These are phyloP conservation scores for Lepilemur ruficaudatus DNA, from an alignment of 2,797 vertebrate genomes.

Conservation along the genomic window DNA sequence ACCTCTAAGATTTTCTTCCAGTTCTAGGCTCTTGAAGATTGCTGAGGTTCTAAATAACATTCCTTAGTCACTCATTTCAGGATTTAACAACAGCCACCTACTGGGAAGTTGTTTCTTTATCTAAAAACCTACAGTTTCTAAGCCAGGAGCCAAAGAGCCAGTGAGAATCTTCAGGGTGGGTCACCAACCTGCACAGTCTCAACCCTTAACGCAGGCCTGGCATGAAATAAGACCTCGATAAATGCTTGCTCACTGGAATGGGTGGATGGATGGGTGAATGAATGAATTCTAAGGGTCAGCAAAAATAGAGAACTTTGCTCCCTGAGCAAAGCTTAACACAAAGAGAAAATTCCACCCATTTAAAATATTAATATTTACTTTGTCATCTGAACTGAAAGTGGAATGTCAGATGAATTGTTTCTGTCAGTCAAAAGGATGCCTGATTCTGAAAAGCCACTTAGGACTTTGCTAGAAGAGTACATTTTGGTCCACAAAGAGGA, in stretches of 20 bases:
- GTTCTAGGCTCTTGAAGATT: not conserved
- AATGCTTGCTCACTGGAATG: not conserved
- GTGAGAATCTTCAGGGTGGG: not conserved
- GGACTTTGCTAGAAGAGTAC: not conserved
- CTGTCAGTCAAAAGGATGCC: not conserved
- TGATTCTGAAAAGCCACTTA: not conserved
- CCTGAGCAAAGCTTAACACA: not conserved
- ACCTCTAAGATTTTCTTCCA: not conserved
- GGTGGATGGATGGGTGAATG: not conserved
- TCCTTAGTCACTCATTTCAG: not conserved
- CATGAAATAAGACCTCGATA: not conserved
- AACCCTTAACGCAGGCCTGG: not conserved
- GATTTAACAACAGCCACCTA: not conserved
- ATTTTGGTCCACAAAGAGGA: not conserved
- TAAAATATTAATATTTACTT: constrained; percentile 29
- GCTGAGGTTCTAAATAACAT: not conserved
- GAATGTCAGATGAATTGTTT: constrained; percentile 5
- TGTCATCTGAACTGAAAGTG: constrained; percentile 19
- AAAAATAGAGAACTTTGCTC: not conserved
- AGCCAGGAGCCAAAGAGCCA: not conserved
- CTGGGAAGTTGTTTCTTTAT: constrained; percentile 16
- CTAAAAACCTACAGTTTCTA: constrained; percentile 5
- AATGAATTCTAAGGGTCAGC: not conserved
- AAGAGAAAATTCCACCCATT: not conserved
- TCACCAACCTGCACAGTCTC: not conserved